Evolutionary conservation across 2,113 vertebrate species (phyloP).

Genomic region (Clarias magur): DNA sequence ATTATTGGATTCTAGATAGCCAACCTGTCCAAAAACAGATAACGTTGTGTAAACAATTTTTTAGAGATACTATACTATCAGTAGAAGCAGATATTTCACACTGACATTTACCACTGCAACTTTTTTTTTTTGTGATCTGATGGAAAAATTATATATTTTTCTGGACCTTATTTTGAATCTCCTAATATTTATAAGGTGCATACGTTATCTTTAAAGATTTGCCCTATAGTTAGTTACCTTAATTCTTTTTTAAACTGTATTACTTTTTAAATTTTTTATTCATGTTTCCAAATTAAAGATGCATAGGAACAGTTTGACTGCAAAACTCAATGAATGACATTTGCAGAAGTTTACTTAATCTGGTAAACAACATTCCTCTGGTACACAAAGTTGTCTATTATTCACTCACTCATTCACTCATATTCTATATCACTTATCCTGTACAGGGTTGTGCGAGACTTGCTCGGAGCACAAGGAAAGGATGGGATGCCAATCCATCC

Average conservation of each 20-base stretch:
- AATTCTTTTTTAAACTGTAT: too few relatives aligned
- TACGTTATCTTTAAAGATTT: neutral
- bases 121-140: neutral
- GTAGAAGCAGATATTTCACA: neutral
- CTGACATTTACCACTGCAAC: neutral
- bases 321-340: too few relatives aligned
- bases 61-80: neutral
- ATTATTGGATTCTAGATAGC: slow-evolving; percentile 71
- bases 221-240: neutral
- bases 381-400: too few relatives aligned
- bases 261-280: neutral
- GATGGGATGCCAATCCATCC: too few relatives aligned
- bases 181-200: neutral
- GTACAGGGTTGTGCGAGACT: too few relatives aligned
- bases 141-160: neutral
- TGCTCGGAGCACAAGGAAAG: too few relatives aligned
- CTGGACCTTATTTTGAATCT: neutral
- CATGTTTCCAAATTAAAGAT: neutral
- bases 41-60: neutral
- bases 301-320: too few relatives aligned
- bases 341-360: too few relatives aligned
- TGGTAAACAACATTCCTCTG: too few relatives aligned
- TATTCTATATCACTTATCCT: too few relatives aligned
- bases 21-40: slow-evolving; percentile 54
- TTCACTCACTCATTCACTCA: too few relatives aligned